Evolutionary conservation across 2,113 vertebrate genomes (phyloP).

Genomic region (Falcunculus frontatus): DNA sequence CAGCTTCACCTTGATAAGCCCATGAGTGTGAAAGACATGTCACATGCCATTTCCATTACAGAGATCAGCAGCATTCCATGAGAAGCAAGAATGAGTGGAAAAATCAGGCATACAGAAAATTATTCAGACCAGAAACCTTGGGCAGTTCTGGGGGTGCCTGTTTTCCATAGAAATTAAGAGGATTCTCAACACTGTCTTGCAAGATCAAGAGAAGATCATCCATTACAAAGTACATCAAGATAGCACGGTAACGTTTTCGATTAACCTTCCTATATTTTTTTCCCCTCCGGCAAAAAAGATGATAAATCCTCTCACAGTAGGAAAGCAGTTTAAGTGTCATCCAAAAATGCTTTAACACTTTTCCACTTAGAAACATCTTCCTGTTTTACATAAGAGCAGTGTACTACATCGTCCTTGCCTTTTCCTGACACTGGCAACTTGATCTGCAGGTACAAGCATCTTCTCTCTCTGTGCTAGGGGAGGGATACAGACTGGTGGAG

Average conservation of each 20-base stretch:
- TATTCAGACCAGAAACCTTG: not conserved
- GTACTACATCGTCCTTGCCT: not conserved
- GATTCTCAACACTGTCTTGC: not conserved
- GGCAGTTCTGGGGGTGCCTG: not conserved
- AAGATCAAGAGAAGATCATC: not conserved
- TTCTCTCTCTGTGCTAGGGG: not conserved
- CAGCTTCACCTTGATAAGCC: slow-evolving; percentile 44
- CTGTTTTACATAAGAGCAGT: not conserved
- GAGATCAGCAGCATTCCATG: not conserved
- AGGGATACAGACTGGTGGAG: not conserved
- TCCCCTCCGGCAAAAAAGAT: not conserved
- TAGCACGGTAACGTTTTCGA: not conserved
- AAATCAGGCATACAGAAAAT: not conserved
- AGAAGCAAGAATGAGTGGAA: not conserved
- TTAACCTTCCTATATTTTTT: not conserved
- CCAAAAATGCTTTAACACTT: not conserved
- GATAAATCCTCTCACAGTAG: not conserved
- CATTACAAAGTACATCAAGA: not conserved
- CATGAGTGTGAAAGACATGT: slow-evolving; percentile 43
- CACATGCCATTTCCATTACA: slow-evolving; percentile 23
- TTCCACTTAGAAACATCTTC: not conserved
- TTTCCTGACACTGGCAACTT: not conserved
- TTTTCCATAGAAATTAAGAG: not conserved
- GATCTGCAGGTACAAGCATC: not conserved
- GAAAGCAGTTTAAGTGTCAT: not conserved